Evolutionary conservation across 2,113 vertebrate genomes (phyloP).

Genomic region (Heterotis niloticus): DNA sequence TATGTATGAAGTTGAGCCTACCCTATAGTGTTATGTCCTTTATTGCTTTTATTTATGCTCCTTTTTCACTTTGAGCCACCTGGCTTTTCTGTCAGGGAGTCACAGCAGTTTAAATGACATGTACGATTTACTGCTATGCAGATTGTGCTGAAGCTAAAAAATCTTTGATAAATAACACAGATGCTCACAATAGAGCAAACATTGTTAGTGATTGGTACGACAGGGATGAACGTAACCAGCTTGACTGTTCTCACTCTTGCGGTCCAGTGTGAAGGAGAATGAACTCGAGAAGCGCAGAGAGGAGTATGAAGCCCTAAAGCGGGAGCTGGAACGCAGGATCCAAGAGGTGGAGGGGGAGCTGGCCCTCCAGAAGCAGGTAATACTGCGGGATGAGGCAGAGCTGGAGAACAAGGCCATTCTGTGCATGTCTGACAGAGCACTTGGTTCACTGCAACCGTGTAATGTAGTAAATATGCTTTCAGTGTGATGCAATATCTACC

Average conservation of each 20-base stretch:
- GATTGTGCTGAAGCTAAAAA: neutral
- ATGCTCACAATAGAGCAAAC: neutral
- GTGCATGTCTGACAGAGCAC: neutral
- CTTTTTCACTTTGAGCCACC: neutral
- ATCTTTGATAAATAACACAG: neutral
- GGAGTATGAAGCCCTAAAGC: constrained; percentile 58
- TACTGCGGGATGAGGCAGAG: neutral
- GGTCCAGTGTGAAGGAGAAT: constrained; percentile 50
- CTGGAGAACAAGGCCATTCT: neutral
- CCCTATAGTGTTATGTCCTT: neutral
- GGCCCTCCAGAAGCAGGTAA: constrained; percentile 69
- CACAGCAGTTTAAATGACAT: neutral
- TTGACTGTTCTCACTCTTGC: constrained; percentile 23
- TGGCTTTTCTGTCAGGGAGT: neutral
- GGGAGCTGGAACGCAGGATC: constrained; percentile 56
- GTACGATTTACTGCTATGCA: neutral
- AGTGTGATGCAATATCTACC: neutral
- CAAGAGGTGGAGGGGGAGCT: constrained; percentile 60
- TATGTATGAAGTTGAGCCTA: too few species aligned
- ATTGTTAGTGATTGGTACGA: neutral
- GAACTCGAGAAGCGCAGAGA: constrained; percentile 55
- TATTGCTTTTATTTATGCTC: neutral
- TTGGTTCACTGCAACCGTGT: too few species aligned
- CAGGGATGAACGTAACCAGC: neutral
- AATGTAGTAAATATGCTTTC: too few species aligned